Base-by-base conservation (phyloP, 2,113 vertebrate genomes). In the Pelvicachromis taeniatus region DNA sequence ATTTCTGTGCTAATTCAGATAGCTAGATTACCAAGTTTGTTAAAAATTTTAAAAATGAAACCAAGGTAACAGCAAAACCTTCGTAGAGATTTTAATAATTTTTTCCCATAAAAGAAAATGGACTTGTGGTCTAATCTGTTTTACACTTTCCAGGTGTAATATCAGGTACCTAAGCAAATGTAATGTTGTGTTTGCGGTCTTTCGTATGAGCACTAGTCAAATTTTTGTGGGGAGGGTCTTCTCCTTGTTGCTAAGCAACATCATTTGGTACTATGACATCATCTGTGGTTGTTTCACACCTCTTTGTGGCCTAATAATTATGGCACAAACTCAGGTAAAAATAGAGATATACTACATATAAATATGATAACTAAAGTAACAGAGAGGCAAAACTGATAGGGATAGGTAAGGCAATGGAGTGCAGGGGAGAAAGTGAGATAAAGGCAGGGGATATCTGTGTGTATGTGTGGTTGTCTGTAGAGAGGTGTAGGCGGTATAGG, bases 381-480 rank as follows among this genome's bases (percentile, higher is more conserved):
- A 83, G 77, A 79, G 29, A 91, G 78, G n/a, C 26, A 52, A 75
- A 78, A 38, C 23, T 53, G 40, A 14, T 17, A 58, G 40, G 70
- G 96, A 96, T 97, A 95, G 97, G 96, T 96, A 96, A 96, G 96
- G 95, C 95, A 96, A 95, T 68, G 55, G 59, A 86, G 80, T 83
- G 56, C 56, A 33, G 53, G 65, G 77, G 75, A 85, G 86, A 82
- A 83, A 85, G 77, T 80, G 78, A 86, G 83, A 77, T 54, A 77
- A 84, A 88, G 48, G 87, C 42, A 73, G 78, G 83, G 81, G 83
- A 82, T 87, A 78, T 82, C 33, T 82, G 56, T 23, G 45, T 86
- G 82, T 70, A 59, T 77, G 78, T 45, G 84, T 83, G 80, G 59
- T 81, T 77, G 86, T 55, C 56, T 78, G 86, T 83, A 53, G 54